Evolutionary conservation across 2,888 invertebrate species (phyloP), one percentile per base, ranked within the genome.

Genomic region (Hermaeophaga mercurialis): DNA sequence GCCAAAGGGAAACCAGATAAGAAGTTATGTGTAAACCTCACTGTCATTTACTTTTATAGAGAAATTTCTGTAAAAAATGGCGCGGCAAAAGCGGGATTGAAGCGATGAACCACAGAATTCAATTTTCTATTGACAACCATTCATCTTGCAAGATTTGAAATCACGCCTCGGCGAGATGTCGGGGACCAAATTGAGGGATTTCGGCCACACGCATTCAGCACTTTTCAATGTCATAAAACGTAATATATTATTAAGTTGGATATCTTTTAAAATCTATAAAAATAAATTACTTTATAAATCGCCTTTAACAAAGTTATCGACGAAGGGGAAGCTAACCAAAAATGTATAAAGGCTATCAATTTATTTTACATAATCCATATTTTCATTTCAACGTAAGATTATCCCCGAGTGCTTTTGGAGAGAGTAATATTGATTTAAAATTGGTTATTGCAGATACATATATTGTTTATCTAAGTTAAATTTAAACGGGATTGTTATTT

Each of bases 91-190:
- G 69, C 70, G 73, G 74, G 71, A 83, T 83, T 82, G 82, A 82
- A 80, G 82, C 83, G 83, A 84, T 83, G 83, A 82, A 83, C 83
- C 83, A 81, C 82, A 81, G 83, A 84, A 84, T 84, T 84, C 84
- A 84, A 84, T 84, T 84, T 84, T 82, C 83, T 82, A 84, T 84
- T 82, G 82, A 83, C 82, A 82, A 71, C 71, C 72, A 74, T 74
- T 73, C 70, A 71, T 73, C 73, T 73, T 71, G 63, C 60, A 54
- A 48, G 56, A 48, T 41, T 47, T 31, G 44, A 54, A 58, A 58
- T 58, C 58, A 50, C 50, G 50, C 11, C 41, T 17, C 24, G 31
- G 19, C 9, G 17, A 50, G 22, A 19, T 41, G 50, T 38, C 50
- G 41, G 28, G 19, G 11, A 14, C 50, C 22, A 43, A 50, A 50